Conservation (phyloP, 1,140 invertebrate species). For the Caerostris extrusa region DNA sequence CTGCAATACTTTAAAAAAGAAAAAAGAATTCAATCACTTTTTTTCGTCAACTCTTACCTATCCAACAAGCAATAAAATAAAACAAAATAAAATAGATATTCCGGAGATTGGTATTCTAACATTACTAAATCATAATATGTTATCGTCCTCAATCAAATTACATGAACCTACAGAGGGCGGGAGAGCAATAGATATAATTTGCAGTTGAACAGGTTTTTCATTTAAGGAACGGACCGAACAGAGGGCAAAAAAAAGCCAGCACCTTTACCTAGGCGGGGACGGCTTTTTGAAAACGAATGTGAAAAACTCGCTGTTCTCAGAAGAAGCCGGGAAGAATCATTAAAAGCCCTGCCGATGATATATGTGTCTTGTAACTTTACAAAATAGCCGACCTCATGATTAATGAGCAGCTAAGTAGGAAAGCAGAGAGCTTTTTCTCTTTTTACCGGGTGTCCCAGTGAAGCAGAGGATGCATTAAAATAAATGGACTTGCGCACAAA, state of each 20-base stretch:
- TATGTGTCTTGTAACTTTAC: constrained; percentile 56
- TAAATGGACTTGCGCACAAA: constrained; percentile 36
- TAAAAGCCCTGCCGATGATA: constrained; percentile 61
- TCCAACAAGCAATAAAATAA: no score
- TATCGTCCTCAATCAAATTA: constrained; percentile 69
- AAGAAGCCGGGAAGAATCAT: constrained; percentile 5
- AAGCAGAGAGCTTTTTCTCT: not conserved
- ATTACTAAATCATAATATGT: constrained; percentile 66
- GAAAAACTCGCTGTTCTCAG: constrained; percentile 39
- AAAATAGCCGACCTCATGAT: constrained; percentile 67
- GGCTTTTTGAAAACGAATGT: not conserved
- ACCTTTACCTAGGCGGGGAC: constrained; percentile 5
- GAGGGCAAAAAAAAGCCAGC: constrained; percentile 19
- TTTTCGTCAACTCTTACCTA: not conserved
- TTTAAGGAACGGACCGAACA: not conserved
- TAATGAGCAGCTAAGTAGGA: constrained; percentile 24
- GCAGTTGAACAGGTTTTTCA: constrained; percentile 55
- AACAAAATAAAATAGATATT: not conserved
- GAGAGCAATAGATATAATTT: constrained; percentile 68
- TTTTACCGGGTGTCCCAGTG: not conserved
- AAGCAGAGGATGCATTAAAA: constrained; percentile 27
- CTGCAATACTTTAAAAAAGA: not conserved
- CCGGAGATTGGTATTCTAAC: constrained; percentile 10
- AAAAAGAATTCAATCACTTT: constrained; percentile 42
- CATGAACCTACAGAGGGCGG: constrained; percentile 55